Evolutionary conservation across 2,888 invertebrate genomes (phyloP), one percentile per base, ranked within the genome.

Genomic region (Eudasyphora cyanicolor): DNA sequence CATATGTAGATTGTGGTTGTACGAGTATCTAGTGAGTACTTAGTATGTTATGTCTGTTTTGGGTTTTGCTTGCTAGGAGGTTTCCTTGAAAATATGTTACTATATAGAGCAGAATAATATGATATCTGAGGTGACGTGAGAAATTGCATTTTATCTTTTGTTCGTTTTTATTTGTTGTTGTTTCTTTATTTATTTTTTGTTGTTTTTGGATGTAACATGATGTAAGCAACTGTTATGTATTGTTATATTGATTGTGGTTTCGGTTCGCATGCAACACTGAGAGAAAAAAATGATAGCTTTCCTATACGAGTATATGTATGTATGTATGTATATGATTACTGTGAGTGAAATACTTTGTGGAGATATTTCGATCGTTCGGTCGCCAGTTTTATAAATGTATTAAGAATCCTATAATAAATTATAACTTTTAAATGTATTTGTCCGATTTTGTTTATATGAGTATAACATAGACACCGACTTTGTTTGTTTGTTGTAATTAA

Each of bases 261-360:
- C 45, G 35, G 62, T 62, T 73, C 64, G 62, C 83, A 83, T 83
- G 83, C 83, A 80, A 84, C 84, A 84, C 67, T 84, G 84, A 84
- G 81, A 84, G 79, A 80, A 80, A 75, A 79, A 76, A 83, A 64
- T 49, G 24, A 64, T 77, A 77, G 74, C 32, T 70, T 64, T 80
- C n/a, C n/a, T n/a, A n/a, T n/a, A n/a, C n/a, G n/a, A n/a, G n/a
- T n/a, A n/a, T n/a, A n/a, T n/a, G n/a, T n/a, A n/a, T n/a, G n/a
- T n/a, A n/a, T n/a, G 19, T 73, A 57, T 67, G 5, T 64, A 42
- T 29, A n/a, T 27, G 32, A 70, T 73, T 76, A 60, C 8, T 60
- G 45, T 74, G 12, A 29, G 29, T 51, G 8, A 19, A 24, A 42
- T 60, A n/a, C 57, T 64, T 51, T 73, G 38, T 49, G 32, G 10